Percentiles rank a stretch among this genome's conserved stretches.
These are phyloP conservation scores for Smittia sp. DNA, from an alignment of 2,888 invertebrate species.

Conservation along the genomic window DNA sequence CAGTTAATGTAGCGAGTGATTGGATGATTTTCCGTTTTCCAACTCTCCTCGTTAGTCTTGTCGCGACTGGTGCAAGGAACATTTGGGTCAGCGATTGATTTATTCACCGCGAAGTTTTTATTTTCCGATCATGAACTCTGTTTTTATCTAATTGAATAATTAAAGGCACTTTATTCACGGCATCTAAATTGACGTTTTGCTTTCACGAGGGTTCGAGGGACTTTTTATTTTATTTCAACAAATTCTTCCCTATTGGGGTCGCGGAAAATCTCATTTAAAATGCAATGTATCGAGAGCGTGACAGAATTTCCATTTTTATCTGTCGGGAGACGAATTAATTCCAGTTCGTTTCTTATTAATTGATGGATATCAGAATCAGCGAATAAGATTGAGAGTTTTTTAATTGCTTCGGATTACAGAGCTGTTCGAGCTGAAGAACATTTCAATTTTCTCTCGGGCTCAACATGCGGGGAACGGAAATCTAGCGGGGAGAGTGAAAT, in stretches of 20 bases:
- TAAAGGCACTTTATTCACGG: conserved; percentile 31
- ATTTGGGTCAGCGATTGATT: conserved; percentile 13
- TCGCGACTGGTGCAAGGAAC: background rate
- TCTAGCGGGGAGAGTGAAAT: background rate
- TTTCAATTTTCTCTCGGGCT: background rate
- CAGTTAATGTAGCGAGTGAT: conserved; percentile 35
- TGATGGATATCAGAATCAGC: conserved; percentile 39
- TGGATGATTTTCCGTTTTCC: conserved; percentile 13
- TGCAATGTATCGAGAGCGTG: conserved; percentile 29
- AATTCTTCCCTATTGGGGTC: conserved; percentile 24
- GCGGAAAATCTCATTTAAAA: conserved; percentile 36
- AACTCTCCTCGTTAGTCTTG: background rate
- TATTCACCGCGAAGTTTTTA: conserved; percentile 12
- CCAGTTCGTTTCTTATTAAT: conserved; percentile 38
- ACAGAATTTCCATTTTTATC: background rate
- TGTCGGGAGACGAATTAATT: conserved; percentile 16
- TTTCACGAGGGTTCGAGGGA: conserved; percentile 18
- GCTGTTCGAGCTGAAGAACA: background rate
- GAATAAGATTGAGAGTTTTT: conserved; percentile 40
- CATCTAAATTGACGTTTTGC: conserved; percentile 33
- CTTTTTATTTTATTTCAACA: background rate
- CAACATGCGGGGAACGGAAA: conserved; percentile 1
- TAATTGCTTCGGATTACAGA: conserved; percentile 32
- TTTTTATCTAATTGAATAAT: conserved; percentile 35
- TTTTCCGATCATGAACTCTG: conserved; percentile 2